phyloP scores from a whole-genome alignment of 2,888 invertebrate species.

The Seira musarum region DNA sequence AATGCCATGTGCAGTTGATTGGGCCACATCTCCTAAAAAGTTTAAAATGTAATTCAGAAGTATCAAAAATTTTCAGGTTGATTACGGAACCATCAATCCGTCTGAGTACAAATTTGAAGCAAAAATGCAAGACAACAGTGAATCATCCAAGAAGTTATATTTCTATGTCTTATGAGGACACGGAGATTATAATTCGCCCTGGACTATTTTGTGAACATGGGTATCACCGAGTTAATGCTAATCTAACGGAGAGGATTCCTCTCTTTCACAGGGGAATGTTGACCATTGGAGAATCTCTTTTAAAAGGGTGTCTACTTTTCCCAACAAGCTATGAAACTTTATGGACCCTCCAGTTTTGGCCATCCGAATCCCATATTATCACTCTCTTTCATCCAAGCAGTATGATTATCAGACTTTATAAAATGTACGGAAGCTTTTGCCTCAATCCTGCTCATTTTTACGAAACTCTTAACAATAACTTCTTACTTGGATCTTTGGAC shows the following conservation, averaged over 20 bases:
- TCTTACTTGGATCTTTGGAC: constrained; percentile 61
- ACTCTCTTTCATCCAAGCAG: constrained; percentile 63
- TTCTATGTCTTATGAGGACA: constrained; percentile 60
- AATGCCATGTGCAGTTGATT: constrained; percentile 61
- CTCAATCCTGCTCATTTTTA: constrained; percentile 63
- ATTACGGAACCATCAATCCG: constrained; percentile 37
- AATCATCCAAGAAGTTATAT: constrained; percentile 63
- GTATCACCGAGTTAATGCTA: constrained; percentile 60
- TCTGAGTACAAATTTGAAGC: constrained; percentile 19
- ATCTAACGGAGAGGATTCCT: constrained; percentile 65
- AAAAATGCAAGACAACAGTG: constrained; percentile 52
- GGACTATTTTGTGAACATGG: constrained; percentile 63
- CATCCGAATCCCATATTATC: constrained; percentile 64
- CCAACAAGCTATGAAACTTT: constrained; percentile 66
- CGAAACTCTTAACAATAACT: constrained; percentile 63
- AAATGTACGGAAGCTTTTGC: constrained; percentile 63
- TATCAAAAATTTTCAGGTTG: constrained; percentile 64
- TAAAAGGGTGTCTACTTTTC: constrained; percentile 61
- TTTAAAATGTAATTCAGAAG: constrained; percentile 57
- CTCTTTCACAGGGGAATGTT: constrained; percentile 62
- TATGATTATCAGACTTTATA: constrained; percentile 62
- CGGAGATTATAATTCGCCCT: constrained; percentile 64
- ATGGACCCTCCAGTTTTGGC: constrained; percentile 68
- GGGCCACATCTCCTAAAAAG: constrained; percentile 64
- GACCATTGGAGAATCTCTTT: constrained; percentile 62